Conservation (phyloP, 2,797 vertebrate species). For the Pangasius mekongensis region DNA sequence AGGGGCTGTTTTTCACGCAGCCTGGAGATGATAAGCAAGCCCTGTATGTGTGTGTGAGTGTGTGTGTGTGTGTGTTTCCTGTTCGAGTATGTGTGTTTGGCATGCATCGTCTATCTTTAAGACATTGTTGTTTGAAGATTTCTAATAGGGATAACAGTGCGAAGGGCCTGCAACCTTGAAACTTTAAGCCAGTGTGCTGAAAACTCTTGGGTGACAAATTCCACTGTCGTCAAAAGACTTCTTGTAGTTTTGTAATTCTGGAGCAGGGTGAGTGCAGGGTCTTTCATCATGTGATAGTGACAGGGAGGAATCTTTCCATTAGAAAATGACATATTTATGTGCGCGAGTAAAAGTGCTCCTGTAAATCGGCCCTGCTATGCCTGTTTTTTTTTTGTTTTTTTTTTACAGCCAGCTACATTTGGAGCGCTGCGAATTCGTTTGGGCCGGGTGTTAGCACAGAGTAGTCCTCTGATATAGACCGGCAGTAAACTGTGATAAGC, state of each 20-base stretch:
- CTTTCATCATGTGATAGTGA: slow-evolving; percentile 42
- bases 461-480: slow-evolving; percentile 55
- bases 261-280: neutral
- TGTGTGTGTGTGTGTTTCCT: slow-evolving; percentile 57
- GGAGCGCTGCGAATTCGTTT: slow-evolving; percentile 54
- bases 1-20: slow-evolving; percentile 67
- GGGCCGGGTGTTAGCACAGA: slow-evolving; percentile 57
- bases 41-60: slow-evolving; percentile 47
- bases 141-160: slow-evolving; percentile 61
- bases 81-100: slow-evolving; percentile 72
- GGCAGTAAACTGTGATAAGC: slow-evolving; percentile 77
- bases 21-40: slow-evolving; percentile 59
- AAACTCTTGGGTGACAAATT: slow-evolving; percentile 18
- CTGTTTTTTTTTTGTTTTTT: neutral
- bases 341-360: slow-evolving; percentile 35
- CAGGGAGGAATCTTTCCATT: slow-evolving; percentile 49
- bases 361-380: slow-evolving; percentile 27
- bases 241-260: slow-evolving; percentile 10
- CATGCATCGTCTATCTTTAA: slow-evolving; percentile 27
- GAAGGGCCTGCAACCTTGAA: slow-evolving; percentile 33
- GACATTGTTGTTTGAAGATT: slow-evolving; percentile 31
- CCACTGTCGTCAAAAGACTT: slow-evolving; percentile 17
- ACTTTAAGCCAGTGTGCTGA: neutral
- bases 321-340: slow-evolving; percentile 52
- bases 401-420: slow-evolving; percentile 50